A percentile compares a stretch with the other conserved stretches of the same genome.
Evolutionary conservation across 2,888 invertebrate genomes (phyloP).

Genomic region (Chrysolina oricalcia): DNA sequence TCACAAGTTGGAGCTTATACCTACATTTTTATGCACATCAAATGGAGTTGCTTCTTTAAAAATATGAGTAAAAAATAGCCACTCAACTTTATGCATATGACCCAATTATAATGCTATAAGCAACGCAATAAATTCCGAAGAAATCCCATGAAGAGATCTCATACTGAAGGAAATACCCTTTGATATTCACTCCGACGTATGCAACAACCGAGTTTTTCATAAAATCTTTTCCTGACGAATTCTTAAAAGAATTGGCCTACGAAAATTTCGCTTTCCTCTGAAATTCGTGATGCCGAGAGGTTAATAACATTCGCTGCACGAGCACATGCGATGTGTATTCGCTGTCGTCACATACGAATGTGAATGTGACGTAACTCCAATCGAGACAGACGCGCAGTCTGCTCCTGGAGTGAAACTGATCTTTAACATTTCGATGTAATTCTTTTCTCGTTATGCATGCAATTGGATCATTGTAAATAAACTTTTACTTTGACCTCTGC

Average conservation of each 20-base stretch:
- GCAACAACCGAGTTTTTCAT: too few relatives aligned
- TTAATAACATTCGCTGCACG: constrained; percentile 20
- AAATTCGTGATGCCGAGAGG: constrained; percentile 3
- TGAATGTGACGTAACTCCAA: constrained; percentile 24
- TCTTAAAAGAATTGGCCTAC: not conserved
- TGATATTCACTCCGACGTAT: too few relatives aligned
- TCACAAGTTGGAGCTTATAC: too few relatives aligned
- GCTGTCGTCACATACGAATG: constrained; percentile 24
- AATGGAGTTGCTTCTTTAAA: too few relatives aligned
- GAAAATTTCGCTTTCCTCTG: constrained; percentile 12
- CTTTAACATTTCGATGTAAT: constrained; percentile 2
- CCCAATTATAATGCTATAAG: too few relatives aligned
- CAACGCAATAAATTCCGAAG: too few relatives aligned
- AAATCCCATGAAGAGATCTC: too few relatives aligned
- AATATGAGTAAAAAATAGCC: too few relatives aligned
- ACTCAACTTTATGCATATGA: too few relatives aligned
- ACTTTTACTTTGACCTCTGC: constrained; percentile 4
- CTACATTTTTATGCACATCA: too few relatives aligned
- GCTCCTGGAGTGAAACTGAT: constrained; percentile 11
- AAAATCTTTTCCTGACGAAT: too few relatives aligned
- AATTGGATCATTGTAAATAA: not conserved
- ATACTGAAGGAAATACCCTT: too few relatives aligned
- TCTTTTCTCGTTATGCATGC: constrained; percentile 7
- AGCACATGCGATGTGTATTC: constrained; percentile 18
- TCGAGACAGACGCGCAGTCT: constrained; percentile 30